phyloP scores from a whole-genome alignment of 2,797 vertebrate species.

The Distichodus sexfasciatus region DNA sequence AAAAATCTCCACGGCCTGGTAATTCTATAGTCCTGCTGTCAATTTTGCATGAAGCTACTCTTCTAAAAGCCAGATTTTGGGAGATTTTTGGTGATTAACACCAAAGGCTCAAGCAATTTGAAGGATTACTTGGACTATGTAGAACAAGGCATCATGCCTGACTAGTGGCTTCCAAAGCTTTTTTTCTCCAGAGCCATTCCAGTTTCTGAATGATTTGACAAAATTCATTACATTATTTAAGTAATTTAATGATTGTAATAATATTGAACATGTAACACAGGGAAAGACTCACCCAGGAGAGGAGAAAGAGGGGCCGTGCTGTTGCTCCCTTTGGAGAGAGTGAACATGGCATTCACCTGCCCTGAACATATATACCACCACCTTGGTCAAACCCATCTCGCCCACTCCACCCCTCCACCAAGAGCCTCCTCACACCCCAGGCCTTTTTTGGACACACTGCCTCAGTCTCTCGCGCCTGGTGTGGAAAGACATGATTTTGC shows the following conservation, averaged over 20 bases:
- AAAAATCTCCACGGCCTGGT: neutral
- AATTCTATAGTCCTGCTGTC: neutral
- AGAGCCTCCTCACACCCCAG: neutral
- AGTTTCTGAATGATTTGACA: too few species aligned
- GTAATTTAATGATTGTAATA: too few species aligned
- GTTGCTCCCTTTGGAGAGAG: conserved; percentile 17
- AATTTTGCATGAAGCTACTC: neutral
- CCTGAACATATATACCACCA: conserved; percentile 20
- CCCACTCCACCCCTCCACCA: neutral
- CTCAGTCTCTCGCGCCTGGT: neutral
- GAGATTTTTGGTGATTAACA: conserved; percentile 2
- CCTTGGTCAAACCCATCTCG: neutral
- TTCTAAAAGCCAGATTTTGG: neutral
- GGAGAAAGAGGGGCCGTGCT: conserved; percentile 22
- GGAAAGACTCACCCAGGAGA: conserved; percentile 15
- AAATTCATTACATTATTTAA: too few species aligned
- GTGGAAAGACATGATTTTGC: conserved; percentile 13
- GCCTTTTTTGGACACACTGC: conserved; percentile 35
- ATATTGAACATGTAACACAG: neutral
- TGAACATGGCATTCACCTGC: conserved; percentile 26
- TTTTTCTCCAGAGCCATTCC: too few species aligned
- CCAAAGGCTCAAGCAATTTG: neutral
- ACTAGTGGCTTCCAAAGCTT: too few species aligned
- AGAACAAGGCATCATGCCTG: too few species aligned
- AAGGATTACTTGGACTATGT: neutral